These are phyloP conservation scores for Chrysaora quinquecirrha DNA, from an alignment of 30 jellyfish, hydroid and myxozoan genomes.

Conservation along the genomic window DNA sequence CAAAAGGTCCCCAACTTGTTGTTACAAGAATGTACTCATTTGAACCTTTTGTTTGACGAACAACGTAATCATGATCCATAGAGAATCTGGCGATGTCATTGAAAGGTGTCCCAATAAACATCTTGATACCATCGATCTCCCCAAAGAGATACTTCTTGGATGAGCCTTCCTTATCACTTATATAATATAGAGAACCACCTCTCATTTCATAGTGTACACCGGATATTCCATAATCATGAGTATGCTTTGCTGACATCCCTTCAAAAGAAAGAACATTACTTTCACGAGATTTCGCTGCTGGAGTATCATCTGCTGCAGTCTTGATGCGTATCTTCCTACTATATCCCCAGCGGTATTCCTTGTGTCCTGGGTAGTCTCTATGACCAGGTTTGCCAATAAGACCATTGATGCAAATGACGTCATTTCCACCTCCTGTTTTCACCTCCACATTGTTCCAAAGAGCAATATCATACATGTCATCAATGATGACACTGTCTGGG, in stretches of 20 bases:
- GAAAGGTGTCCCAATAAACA: neutral
- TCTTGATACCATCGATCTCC: neutral
- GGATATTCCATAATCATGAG: neutral
- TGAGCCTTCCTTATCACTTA: neutral
- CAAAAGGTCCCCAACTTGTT: neutral
- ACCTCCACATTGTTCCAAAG: neutral
- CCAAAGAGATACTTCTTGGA: neutral
- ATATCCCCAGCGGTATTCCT: neutral
- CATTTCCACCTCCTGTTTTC: neutral
- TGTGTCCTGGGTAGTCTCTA: neutral
- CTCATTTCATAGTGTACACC: neutral
- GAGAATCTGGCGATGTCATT: neutral
- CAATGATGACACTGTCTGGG: neutral
- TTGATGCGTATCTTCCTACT: neutral
- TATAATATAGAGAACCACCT: neutral
- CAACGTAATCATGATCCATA: neutral
- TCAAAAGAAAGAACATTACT: neutral
- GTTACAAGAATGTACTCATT: neutral
- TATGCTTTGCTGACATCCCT: neutral
- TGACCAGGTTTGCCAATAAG: neutral
- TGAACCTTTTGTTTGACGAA: neutral
- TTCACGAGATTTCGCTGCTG: neutral
- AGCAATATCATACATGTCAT: neutral
- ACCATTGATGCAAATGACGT: neutral
- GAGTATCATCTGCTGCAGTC: neutral